These are phyloP conservation scores for Margarornis squamiger DNA, from an alignment of 2,797 vertebrate genomes.

Conservation along the genomic window DNA sequence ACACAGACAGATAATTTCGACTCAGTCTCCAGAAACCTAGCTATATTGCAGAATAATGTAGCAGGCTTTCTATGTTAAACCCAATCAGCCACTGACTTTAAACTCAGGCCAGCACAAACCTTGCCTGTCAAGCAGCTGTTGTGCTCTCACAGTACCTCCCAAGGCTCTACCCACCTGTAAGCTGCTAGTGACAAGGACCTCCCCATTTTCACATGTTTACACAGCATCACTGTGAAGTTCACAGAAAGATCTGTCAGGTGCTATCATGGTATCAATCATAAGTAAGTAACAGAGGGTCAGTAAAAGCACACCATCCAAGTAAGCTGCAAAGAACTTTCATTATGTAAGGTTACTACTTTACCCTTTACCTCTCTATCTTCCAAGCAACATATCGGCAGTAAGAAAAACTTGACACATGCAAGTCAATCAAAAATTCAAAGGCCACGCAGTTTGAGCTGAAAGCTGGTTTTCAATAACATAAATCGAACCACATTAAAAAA, in stretches of 20 bases:
- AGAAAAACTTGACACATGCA: constrained; percentile 42
- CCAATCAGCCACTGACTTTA: not conserved
- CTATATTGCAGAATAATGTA: not conserved
- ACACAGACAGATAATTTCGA: not conserved
- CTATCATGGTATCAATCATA: not conserved
- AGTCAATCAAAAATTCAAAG: not conserved
- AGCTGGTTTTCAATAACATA: not conserved
- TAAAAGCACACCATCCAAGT: not conserved
- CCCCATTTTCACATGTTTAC: not conserved
- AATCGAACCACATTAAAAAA: not conserved
- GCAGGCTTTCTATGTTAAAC: not conserved
- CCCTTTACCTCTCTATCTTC: not conserved
- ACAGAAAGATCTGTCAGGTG: not conserved
- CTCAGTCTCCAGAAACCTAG: not conserved
- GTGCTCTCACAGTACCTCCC: not conserved
- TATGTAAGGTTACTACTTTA: not conserved
- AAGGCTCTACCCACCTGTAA: not conserved
- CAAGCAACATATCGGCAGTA: not conserved
- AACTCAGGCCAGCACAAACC: not conserved
- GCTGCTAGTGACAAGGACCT: not conserved
- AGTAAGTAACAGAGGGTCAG: not conserved
- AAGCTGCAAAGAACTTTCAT: not conserved
- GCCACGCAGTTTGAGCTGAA: not conserved
- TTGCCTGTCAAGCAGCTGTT: not conserved
- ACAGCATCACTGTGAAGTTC: not conserved